These are phyloP conservation scores for Bradynema listronoti DNA, from an alignment of 1,140 invertebrate genomes.

Conservation along the genomic window DNA sequence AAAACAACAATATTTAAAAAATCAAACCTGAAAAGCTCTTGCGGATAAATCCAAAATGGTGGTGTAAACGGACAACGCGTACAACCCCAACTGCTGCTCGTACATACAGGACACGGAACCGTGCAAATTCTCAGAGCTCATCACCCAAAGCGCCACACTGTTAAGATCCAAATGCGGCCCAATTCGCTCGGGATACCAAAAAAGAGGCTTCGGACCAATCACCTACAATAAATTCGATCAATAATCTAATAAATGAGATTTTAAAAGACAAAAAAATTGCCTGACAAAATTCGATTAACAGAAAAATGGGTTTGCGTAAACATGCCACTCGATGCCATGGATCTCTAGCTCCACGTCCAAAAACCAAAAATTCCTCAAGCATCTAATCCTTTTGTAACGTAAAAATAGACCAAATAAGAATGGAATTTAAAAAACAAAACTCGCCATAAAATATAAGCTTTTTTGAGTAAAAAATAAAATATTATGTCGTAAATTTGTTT, in stretches of 20 bases:
- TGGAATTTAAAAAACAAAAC: too few relatives aligned
- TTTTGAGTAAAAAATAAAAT: too few relatives aligned
- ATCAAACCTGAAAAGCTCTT: constrained; percentile 43
- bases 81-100: constrained; percentile 45
- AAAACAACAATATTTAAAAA: neutral
- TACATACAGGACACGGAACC: constrained; percentile 35
- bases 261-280: constrained; percentile 27
- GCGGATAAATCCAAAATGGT: constrained; percentile 47
- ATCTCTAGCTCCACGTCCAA: constrained; percentile 31
- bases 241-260: neutral
- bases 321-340: constrained; percentile 40
- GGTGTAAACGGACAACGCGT: constrained; percentile 37
- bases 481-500: too few relatives aligned
- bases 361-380: constrained; percentile 37
- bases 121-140: constrained; percentile 51
- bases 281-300: constrained; percentile 44
- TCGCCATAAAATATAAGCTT: too few relatives aligned
- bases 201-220: constrained; percentile 27
- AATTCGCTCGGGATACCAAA: constrained; percentile 28
- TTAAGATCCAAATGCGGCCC: constrained; percentile 35
- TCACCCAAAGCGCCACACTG: constrained; percentile 40
- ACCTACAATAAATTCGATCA: constrained; percentile 21
- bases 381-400: too few relatives aligned
- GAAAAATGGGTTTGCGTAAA: constrained; percentile 23
- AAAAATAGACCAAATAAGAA: too few relatives aligned